These are phyloP conservation scores for Dyspetes luteomarginatus DNA, from an alignment of 2,888 invertebrate species.

Conservation along the genomic window DNA sequence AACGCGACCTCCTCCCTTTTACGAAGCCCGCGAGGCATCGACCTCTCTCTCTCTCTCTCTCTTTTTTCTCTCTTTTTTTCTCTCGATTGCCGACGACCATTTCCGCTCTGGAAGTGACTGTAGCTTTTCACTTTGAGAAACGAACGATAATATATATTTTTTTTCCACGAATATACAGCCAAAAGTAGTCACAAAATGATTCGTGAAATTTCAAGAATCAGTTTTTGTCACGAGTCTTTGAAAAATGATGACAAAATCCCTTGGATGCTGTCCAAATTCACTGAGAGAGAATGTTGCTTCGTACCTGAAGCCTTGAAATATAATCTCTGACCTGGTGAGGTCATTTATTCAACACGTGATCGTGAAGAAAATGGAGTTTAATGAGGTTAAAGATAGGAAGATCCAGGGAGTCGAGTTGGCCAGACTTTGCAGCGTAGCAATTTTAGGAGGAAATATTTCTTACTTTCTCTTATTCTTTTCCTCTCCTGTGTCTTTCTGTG, in stretches of 20 bases:
- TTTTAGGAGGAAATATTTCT: constrained; percentile 76
- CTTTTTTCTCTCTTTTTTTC: no score
- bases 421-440: constrained; percentile 69
- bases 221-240: no score
- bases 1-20: constrained; percentile 28
- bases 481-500: constrained; percentile 34
- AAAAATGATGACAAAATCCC: no score
- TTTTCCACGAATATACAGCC: no score
- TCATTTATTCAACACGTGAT: constrained; percentile 29
- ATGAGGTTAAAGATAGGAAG: neutral
- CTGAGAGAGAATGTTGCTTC: no score
- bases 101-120: constrained; percentile 31
- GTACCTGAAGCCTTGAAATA: constrained; percentile 29
- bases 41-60: constrained; percentile 29
- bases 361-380: constrained; percentile 2
- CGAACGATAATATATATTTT: no score
- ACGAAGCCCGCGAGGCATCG: constrained; percentile 39
- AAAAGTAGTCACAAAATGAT: no score
- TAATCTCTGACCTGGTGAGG: constrained; percentile 33
- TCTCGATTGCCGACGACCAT: constrained; percentile 39
- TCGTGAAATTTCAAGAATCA: no score
- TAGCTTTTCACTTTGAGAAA: constrained; percentile 31
- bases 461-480: constrained; percentile 67
- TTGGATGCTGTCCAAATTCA: no score
- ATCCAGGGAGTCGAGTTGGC: neutral